phyloP scores from a whole-genome alignment of 2,888 invertebrate species.

The Tenthredo amoena region DNA sequence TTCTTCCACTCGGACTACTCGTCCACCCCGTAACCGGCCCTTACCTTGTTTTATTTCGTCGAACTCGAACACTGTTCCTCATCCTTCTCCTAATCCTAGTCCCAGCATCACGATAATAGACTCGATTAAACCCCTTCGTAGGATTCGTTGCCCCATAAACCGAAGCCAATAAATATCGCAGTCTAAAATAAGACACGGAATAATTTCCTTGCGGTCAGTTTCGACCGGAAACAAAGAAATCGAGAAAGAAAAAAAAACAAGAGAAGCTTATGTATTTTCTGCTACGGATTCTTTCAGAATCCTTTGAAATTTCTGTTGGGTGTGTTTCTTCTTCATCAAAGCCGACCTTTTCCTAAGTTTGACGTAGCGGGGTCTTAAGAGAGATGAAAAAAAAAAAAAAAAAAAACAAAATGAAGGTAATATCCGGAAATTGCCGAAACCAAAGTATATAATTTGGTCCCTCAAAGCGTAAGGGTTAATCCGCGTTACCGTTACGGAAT shows the following conservation, averaged over 20 bases:
- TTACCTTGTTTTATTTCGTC: conserved; percentile 57
- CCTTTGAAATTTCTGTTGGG: not conserved
- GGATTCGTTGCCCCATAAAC: not conserved
- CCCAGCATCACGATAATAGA: conserved; percentile 58
- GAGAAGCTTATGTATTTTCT: not conserved
- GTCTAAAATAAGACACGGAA: too few species aligned
- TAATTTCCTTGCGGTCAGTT: not conserved
- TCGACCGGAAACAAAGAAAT: not conserved
- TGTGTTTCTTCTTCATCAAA: not conserved
- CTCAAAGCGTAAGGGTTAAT: not conserved
- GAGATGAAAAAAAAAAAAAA: not conserved
- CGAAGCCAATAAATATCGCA: too few species aligned
- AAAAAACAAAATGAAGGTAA: not conserved
- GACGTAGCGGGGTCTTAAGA: not conserved
- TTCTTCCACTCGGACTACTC: conserved; percentile 29
- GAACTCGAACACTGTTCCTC: conserved; percentile 45
- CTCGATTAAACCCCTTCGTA: conserved; percentile 56
- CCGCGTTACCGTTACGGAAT: not conserved
- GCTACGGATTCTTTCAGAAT: not conserved
- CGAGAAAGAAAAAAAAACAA: not conserved
- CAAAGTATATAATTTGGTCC: not conserved
- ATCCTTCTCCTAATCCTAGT: not conserved
- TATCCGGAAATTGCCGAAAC: not conserved
- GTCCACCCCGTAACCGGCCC: conserved; percentile 28
- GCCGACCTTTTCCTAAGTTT: not conserved